Base-by-base conservation (phyloP, 2,797 vertebrate species). In the Alauda arvensis region DNA sequence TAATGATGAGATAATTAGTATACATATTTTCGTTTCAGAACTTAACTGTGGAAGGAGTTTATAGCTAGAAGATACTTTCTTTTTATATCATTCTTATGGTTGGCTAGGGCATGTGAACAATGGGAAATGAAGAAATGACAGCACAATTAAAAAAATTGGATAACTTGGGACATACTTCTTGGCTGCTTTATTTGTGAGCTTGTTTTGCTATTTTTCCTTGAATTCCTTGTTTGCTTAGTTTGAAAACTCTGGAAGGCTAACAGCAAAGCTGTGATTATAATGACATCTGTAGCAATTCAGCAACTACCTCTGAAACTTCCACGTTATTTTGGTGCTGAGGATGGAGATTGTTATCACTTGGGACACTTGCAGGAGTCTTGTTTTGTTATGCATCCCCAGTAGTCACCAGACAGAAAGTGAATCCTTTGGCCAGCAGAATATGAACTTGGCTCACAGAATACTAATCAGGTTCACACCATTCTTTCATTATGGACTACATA, bases 21-120 rank as follows among this genome's bases (percentile, higher is more conserved):
- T 66, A 92, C 49, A 42, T 83, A 85, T 92, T 94, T 91, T 71
- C 63, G 91, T 94, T 92, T 83, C 72, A 74, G 60, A 67, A 68
- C 71, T 91, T 85, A 68, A 83, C 56, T 70, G 9, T 49, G 34
- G 48, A 66, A 88, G 39, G 62, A 88, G 53, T 80, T 86, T 75
- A 70, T 83, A 80, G 90, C 86, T 78, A 52, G 82, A 78, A 83
- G 56, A 92, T 56, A 59, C 85, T 83, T 94, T 71, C 49, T 87
- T 31, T 75, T 87, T 71, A n/a, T 85, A 69, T 77, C 39, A 45
- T 88, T 92, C 76, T 80, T 83, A 57, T 12, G 56, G 52, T 45
- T 93, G 79, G 8, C n/a, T 72, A 45, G 70, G 82, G 63, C 67
- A 40, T 46, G 56, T 63, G 43, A 94, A 72, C 84, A 90, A 87